Base-by-base conservation (phyloP, 2,888 invertebrate genomes). In the Leptopterna dolabrata region DNA sequence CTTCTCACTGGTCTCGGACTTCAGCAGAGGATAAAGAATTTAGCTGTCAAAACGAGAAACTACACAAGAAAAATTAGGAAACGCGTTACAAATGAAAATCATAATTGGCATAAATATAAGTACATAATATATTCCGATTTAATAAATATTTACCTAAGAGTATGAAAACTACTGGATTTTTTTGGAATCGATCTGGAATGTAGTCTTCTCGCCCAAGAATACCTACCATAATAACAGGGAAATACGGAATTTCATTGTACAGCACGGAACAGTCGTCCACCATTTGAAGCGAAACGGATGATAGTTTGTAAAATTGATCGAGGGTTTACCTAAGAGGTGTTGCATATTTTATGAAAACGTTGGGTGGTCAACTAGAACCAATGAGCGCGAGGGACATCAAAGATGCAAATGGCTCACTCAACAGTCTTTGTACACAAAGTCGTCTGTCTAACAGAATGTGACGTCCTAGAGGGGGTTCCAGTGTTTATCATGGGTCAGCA, bases 331-430 rank as follows among this genome's bases (percentile, higher is more conserved):
- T 51, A 51, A 51, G 51, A 51, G 51, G 51, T 1, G 51, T 19
- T 63, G 63, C 19, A 63, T 63, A 63, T 63, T 63, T 63, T 11
- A 63, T 63, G 24, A 27, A n/a, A 24, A 63, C 63, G 63, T 63
- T 24, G n/a, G 24, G 63, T 63, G 63, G 63, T 63, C 63, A 11
- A 63, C 19, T 24, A 14, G 45, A 27, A 7, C 24, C 43, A 78
- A 63, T 83, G 70, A 70, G 43, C 30, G 83, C 82, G 30, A 63
- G 3, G 82, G 70, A 7, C 70, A 83, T 83, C 70, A 70, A 70
- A 24, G n/a, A 83, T 83, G 83, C 83, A 83, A 83, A 83, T 83
- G n/a, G 83, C 70, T 83, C 71, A 27, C 83, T 83, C 63, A 70
- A 70, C 36, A 29, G 70, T 16, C 63, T 47, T 41, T 43, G 36